These are phyloP conservation scores for Eristalis intricaria DNA, from an alignment of 2,888 invertebrate species.

Conservation along the genomic window DNA sequence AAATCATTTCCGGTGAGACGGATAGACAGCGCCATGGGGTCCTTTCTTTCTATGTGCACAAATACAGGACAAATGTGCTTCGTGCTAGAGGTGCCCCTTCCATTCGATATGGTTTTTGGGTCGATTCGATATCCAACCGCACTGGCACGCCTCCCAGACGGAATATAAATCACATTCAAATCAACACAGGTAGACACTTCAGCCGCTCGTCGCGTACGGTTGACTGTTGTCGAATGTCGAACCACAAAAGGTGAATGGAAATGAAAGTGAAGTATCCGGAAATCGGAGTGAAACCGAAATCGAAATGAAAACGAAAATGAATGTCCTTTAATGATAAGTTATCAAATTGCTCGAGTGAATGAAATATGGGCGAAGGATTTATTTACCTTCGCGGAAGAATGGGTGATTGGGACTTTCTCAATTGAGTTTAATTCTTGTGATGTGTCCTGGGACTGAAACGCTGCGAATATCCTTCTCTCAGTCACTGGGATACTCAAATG, in stretches of 20 bases:
- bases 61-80: constrained; percentile 42
- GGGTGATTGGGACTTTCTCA: neutral
- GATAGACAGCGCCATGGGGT: constrained; percentile 63
- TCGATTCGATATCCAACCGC: constrained; percentile 58
- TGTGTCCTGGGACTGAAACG: too few species aligned
- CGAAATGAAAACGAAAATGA: constrained; percentile 46
- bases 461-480: too few species aligned
- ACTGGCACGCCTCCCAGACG: constrained; percentile 62
- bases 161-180: constrained; percentile 69
- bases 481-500: too few species aligned
- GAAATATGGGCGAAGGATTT: constrained; percentile 41
- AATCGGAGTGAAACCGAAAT: constrained; percentile 54
- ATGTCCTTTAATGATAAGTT: constrained; percentile 66
- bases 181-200: constrained; percentile 55
- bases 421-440: too few species aligned
- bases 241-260: constrained; percentile 60
- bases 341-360: constrained; percentile 54
- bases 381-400: constrained; percentile 2
- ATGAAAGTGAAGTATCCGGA: constrained; percentile 71
- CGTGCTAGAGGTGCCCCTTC: constrained; percentile 21
- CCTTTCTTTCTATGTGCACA: constrained; percentile 23
- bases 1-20: constrained; percentile 69
- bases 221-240: neutral
- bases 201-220: constrained; percentile 7
- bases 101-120: constrained; percentile 52